phyloP scores from a whole-genome alignment of 1,140 invertebrate species.

The Drosophila nigrodunni region DNA sequence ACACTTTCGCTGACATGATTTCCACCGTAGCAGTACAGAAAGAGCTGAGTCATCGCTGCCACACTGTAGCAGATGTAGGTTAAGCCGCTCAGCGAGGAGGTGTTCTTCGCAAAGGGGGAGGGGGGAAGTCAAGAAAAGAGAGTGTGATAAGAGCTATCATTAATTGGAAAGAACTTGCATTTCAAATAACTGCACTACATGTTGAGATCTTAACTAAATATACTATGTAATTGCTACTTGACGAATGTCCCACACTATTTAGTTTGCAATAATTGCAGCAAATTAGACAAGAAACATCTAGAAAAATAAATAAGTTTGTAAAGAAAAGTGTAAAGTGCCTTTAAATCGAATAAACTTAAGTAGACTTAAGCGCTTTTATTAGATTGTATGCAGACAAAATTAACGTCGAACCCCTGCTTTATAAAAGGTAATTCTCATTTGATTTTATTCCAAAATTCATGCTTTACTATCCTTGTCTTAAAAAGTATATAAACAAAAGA shows the following conservation, averaged over 20 bases:
- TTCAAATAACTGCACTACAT: neutral
- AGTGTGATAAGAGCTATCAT: slow-evolving; percentile 42
- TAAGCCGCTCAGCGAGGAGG: slow-evolving; percentile 75
- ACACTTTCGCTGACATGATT: slow-evolving; percentile 80
- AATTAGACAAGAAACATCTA: neutral
- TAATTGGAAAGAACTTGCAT: slow-evolving; percentile 52
- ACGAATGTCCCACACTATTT: neutral
- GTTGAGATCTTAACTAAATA: neutral
- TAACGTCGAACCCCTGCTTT: no score
- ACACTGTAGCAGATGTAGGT: slow-evolving; percentile 78
- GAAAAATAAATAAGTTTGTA: no score
- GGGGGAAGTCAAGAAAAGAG: slow-evolving; percentile 11
- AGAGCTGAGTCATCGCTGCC: slow-evolving; percentile 75
- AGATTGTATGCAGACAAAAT: no score
- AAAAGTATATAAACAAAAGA: no score
- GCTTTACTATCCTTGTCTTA: no score
- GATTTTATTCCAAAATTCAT: no score
- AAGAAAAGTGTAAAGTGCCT: no score
- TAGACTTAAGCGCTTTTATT: no score
- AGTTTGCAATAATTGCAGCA: neutral
- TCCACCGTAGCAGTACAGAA: slow-evolving; percentile 77
- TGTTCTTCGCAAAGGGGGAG: slow-evolving; percentile 54
- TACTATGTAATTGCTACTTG: slow-evolving; percentile 12
- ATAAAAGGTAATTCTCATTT: no score
- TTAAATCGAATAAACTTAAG: no score